A percentile compares a stretch with the other conserved stretches of the same genome.
Evolutionary conservation across 2,888 invertebrate genomes (phyloP).

Genomic region (Hyposoter dolosus): DNA sequence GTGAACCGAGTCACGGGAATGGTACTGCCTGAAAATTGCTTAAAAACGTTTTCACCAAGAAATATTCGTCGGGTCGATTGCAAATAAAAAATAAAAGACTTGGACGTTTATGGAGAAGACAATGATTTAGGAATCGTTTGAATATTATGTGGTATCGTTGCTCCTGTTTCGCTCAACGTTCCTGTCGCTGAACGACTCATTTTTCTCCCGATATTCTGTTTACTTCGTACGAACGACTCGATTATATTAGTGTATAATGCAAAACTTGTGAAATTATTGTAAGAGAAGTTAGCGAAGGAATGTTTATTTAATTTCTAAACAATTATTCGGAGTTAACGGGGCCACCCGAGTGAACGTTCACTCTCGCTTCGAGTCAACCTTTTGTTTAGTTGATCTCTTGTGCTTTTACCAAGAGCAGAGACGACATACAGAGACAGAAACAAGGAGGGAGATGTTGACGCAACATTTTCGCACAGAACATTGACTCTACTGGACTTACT

Average conservation of each 20-base stretch:
- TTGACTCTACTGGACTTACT: conserved; percentile 28
- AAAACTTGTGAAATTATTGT: conserved; percentile 49
- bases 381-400: conserved; percentile 29
- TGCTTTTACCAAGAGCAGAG: conserved; percentile 36
- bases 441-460: conserved; percentile 49
- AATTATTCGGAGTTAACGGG: conserved; percentile 72
- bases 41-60: conserved; percentile 17
- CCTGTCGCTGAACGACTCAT: background rate
- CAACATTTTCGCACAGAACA: conserved; percentile 46
- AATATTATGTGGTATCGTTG: conserved; percentile 5
- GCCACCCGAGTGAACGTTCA: conserved; percentile 67
- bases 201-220: conserved; percentile 45
- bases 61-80: background rate
- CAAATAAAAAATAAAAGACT: background rate
- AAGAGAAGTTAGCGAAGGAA: conserved; percentile 33
- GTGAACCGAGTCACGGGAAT: conserved; percentile 27
- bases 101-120: background rate
- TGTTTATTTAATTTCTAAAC: conserved; percentile 70
- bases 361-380: conserved; percentile 45
- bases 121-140: conserved; percentile 8
- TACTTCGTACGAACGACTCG: conserved; percentile 20
- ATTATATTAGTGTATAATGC: conserved; percentile 43
- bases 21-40: conserved; percentile 40
- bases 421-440: conserved; percentile 31
- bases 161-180: background rate